Percentiles rank a stretch among this genome's conserved stretches.
phyloP scores from a whole-genome alignment of 2,113 vertebrate species.

The Ploceus nigricollis region DNA sequence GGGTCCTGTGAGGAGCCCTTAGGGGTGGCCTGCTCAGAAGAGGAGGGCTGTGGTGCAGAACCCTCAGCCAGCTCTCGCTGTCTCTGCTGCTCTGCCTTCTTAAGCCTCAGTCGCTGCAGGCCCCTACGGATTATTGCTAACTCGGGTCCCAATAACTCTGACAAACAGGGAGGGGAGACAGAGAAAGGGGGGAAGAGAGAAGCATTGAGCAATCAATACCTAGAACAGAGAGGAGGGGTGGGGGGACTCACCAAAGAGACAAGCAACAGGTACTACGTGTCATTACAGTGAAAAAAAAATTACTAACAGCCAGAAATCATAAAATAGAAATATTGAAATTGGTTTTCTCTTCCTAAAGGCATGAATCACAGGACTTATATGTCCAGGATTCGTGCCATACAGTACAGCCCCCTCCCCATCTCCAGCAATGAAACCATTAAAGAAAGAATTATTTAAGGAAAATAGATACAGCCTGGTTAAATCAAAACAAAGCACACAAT shows the following conservation, averaged over 20 bases:
- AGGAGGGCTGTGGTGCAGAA: slow-evolving; percentile 69
- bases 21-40: slow-evolving; percentile 71
- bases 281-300: background rate
- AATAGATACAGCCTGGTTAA: background rate
- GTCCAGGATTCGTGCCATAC: background rate
- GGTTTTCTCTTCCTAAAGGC: background rate
- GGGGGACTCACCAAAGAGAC: background rate
- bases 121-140: slow-evolving; percentile 98
- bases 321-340: background rate
- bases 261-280: background rate
- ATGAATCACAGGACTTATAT: background rate
- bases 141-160: slow-evolving; percentile 89
- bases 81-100: slow-evolving; percentile 91
- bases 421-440: background rate
- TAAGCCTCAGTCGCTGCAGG: slow-evolving; percentile 91
- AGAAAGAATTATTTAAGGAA: background rate
- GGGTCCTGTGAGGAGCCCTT: slow-evolving; percentile 74
- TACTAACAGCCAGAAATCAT: background rate
- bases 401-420: background rate
- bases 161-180: slow-evolving; percentile 55
- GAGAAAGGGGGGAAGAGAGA: slow-evolving; percentile 28
- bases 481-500: background rate
- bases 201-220: slow-evolving; percentile 23
- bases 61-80: slow-evolving; percentile 79
- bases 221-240: background rate